Percentiles rank a stretch among this genome's conserved stretches.
These are phyloP conservation scores for Nudaria mundana DNA, from an alignment of 2,888 invertebrate species.

Conservation along the genomic window DNA sequence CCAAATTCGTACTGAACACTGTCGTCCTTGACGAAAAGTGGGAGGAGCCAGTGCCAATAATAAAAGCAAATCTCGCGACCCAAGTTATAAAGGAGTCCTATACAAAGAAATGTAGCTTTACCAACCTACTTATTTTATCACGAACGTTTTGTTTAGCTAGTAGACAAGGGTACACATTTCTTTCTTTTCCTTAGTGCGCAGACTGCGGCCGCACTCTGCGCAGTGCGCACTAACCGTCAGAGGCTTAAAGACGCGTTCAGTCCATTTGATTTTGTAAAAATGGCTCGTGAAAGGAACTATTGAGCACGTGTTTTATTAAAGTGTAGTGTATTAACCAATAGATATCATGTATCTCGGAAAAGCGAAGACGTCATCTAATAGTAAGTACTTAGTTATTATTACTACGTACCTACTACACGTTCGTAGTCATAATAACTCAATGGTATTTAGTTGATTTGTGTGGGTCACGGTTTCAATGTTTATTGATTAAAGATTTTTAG, in stretches of 20 bases:
- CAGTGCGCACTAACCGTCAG: conserved; percentile 18
- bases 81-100: too few relatives aligned
- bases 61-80: too few relatives aligned
- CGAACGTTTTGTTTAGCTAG: background rate
- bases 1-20: too few relatives aligned
- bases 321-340: conserved; percentile 7
- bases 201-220: too few relatives aligned
- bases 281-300: conserved; percentile 11
- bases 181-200: too few relatives aligned
- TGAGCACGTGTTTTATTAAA: conserved; percentile 11
- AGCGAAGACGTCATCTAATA: conserved; percentile 52
- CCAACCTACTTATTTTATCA: background rate
- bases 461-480: background rate
- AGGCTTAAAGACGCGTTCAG: conserved; percentile 21
- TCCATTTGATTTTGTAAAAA: conserved; percentile 2
- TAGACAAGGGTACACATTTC: background rate
- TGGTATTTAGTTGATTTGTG: background rate
- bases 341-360: conserved; percentile 58
- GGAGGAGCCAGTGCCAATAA: too few relatives aligned
- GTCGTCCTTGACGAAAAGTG: too few relatives aligned
- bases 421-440: too few relatives aligned
- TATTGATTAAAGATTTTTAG: too few relatives aligned
- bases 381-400: conserved; percentile 43
- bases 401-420: too few relatives aligned
- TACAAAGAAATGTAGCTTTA: background rate